Percentiles rank a stretch among this genome's conserved stretches.
phyloP scores from a whole-genome alignment of 2,888 invertebrate species.

The Eledona agricola region DNA sequence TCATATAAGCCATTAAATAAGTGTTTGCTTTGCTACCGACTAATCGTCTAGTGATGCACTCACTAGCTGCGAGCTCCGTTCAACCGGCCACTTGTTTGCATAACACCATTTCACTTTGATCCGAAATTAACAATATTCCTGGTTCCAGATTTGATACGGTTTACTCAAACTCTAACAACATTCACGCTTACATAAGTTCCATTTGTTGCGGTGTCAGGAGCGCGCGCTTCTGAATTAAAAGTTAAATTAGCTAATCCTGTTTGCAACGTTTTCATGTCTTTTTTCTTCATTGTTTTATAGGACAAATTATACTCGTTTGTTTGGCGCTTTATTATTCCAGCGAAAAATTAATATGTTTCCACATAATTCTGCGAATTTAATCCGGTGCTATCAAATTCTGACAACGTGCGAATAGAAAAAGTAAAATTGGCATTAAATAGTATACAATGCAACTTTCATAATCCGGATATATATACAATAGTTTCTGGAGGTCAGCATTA shows the following conservation, averaged over 20 bases:
- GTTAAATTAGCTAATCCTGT: conserved; percentile 9
- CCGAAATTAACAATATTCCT: conserved; percentile 19
- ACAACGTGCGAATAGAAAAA: too few relatives aligned
- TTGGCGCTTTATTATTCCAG: too few relatives aligned
- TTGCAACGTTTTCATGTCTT: background rate
- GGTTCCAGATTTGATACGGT: conserved; percentile 11
- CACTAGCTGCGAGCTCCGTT: conserved; percentile 9
- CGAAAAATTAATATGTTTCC: too few relatives aligned
- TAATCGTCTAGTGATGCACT: conserved; percentile 20
- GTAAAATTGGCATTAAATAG: too few relatives aligned
- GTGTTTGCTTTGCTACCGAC: conserved; percentile 23
- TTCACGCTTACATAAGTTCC: conserved; percentile 16
- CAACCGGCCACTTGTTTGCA: conserved; percentile 19
- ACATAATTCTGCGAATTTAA: too few relatives aligned
- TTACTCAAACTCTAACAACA: conserved; percentile 15
- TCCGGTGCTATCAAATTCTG: too few relatives aligned
- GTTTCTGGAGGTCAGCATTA: too few relatives aligned
- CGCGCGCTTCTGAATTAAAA: conserved; percentile 5
- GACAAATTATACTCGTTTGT: too few relatives aligned
- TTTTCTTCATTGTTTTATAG: too few relatives aligned
- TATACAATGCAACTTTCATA: too few relatives aligned
- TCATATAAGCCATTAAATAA: conserved; percentile 18
- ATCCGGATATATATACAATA: too few relatives aligned
- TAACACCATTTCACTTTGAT: conserved; percentile 20
- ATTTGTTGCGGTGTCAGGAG: conserved; percentile 12